Base-by-base conservation (phyloP, 2,797 vertebrate genomes). In the Erpetoichthys calabaricus region DNA sequence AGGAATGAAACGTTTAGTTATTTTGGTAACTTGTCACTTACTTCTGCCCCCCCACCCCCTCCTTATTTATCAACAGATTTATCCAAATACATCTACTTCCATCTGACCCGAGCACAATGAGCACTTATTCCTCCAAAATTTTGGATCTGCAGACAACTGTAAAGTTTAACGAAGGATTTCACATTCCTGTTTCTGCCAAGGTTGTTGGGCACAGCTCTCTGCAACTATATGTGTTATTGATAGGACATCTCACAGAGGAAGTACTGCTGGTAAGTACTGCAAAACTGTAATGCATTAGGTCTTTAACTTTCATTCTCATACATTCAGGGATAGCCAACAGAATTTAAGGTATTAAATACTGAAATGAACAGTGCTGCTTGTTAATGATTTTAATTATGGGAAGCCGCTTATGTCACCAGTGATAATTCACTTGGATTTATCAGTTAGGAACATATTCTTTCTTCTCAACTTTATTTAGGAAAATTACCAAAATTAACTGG, bases 161-260 rank as follows among this genome's bases (percentile, higher is more conserved):
- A 77, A 86, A 86, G 70, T 94, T 96, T 75, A 97, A 95, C 56
- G 92, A 98, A 76, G 89, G 91, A 58, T 98, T 98, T 81, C 82
- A 81, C 69, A 89, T 98, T 65, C 91, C 92, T 0, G 81, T 92
- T 68, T 83, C 87, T 4, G 77, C 85, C 8, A 82, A 80, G 73
- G 70, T 82, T 61, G 73, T 90, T 79, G 75, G 79, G 9, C 63
- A 79, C 63, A 90, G 88, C 61, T 84, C 85, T 2, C 79, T 98
- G 64, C 90, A 96, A 66, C 72, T 98, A 45, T 94, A 91, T 4
- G 71, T 97, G 66, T 97, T 91, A 66, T 83, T 86, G 3, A 77
- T 91, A 68, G 90, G 86, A 59, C 85, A 81, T 7, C 85, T 90
- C 63, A 81, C 85, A 42, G 90, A 92, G 68, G 94, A 98, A 66